A percentile compares a stretch with the other conserved stretches of the same genome.
Conservation (phyloP, 2,888 invertebrate genomes). For the Electrophaes corylata region DNA sequence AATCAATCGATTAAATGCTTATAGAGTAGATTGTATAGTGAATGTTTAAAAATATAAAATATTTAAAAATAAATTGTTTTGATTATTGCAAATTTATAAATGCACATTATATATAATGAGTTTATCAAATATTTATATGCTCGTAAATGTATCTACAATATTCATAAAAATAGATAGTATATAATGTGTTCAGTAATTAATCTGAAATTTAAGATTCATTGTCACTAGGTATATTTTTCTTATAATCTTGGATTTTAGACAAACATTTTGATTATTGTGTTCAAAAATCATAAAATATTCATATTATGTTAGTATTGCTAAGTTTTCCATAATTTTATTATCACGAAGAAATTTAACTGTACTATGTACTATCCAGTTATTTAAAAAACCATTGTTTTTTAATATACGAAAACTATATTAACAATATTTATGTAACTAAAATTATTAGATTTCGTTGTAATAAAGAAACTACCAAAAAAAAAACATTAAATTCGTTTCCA, state of each 20-base stretch:
- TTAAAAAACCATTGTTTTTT: constrained; percentile 7
- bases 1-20: constrained; percentile 72
- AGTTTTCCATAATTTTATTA: constrained; percentile 4
- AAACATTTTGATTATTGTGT: neutral
- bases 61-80: constrained; percentile 47
- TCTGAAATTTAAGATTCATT: constrained; percentile 15
- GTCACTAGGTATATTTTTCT: neutral
- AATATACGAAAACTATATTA: constrained; percentile 7
- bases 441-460: constrained; percentile 79
- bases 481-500: too few relatives aligned
- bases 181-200: constrained; percentile 69
- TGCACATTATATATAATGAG: constrained; percentile 55
- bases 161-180: constrained; percentile 53
- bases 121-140: constrained; percentile 52
- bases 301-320: neutral
- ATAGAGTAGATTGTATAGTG: constrained; percentile 72
- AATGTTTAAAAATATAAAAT: constrained; percentile 53
- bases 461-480: constrained; percentile 57
- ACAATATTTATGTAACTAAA: constrained; percentile 56
- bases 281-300: neutral
- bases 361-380: constrained; percentile 7
- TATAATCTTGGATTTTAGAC: neutral
- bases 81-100: constrained; percentile 57
- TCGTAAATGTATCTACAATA: constrained; percentile 60
- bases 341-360: neutral